Evolutionary conservation across 2,797 vertebrate species (phyloP), one percentile per base, ranked within the genome.

Genomic region (Hybognathus amarus): DNA sequence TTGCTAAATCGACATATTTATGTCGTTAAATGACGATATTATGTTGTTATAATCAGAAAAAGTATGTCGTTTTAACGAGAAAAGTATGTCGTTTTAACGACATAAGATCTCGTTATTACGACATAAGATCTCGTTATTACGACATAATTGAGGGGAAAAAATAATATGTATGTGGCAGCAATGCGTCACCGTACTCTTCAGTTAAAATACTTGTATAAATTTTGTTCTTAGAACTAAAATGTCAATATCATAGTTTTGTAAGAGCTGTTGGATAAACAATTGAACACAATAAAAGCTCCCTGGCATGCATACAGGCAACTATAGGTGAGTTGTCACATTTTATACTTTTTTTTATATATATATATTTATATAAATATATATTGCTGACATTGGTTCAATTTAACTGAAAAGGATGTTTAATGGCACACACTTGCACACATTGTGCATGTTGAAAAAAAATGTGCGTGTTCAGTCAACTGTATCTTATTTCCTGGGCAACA

Each of bases 161-260:
- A n/a, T n/a, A n/a, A n/a, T n/a, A n/a, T n/a, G n/a, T n/a, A n/a
- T n/a, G n/a, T n/a, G n/a, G n/a, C n/a, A n/a, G n/a, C n/a, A n/a
- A n/a, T n/a, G n/a, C n/a, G n/a, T n/a, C n/a, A n/a, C n/a, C n/a
- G n/a, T n/a, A n/a, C n/a, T n/a, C n/a, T 36, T 38, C 12, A 75
- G 9, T 17, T n/a, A 15, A 12, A 15, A 15, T 47, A 9, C n/a
- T n/a, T 13, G 2, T 20, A 75, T n/a, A 0, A 22, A 38, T 59
- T 38, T 56, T 56, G 73, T 22, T 33, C 20, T 75, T 59, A 13
- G 17, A 76, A 36, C 50, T 36, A 73, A 73, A 33, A 52, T 71
- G 27, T 17, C 18, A 18, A 20, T 66, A 66, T 64, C 24, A 17
- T 9, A 17, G 17, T 64, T 73, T 73, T 73, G 50, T 22, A 54